Evolutionary conservation across 2,113 vertebrate genomes (phyloP).

Genomic region (Synodontis membranacea): DNA sequence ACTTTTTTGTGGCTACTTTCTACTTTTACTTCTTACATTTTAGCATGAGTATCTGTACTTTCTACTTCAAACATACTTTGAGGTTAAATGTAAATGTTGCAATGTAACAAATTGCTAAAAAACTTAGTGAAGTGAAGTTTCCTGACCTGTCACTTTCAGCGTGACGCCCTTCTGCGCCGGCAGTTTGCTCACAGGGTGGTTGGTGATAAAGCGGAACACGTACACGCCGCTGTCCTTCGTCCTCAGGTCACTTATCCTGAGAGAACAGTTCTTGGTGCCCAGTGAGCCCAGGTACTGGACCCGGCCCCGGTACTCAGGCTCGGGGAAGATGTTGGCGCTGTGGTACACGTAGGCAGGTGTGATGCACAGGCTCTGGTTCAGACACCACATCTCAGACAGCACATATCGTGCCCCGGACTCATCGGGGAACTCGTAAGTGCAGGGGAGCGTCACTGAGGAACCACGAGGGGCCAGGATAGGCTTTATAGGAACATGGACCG

Average conservation of each 20-base stretch:
- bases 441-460: slow-evolving; percentile 65
- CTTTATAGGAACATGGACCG: slow-evolving; percentile 52
- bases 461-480: slow-evolving; percentile 62
- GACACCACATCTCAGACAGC: slow-evolving; percentile 72
- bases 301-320: slow-evolving; percentile 62
- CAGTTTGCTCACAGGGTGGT: slow-evolving; percentile 66
- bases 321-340: slow-evolving; percentile 63
- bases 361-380: slow-evolving; percentile 63
- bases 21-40: no score
- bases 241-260: slow-evolving; percentile 66
- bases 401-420: slow-evolving; percentile 42
- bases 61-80: neutral
- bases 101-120: no score
- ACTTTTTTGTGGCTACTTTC: no score
- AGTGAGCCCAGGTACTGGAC: slow-evolving; percentile 65
- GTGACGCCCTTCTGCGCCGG: slow-evolving; percentile 67
- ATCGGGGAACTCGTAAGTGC: slow-evolving; percentile 71
- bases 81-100: neutral
- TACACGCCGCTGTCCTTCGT: slow-evolving; percentile 68
- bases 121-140: neutral
- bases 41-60: no score
- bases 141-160: slow-evolving; percentile 65
- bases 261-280: slow-evolving; percentile 67
- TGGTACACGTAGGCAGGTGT: slow-evolving; percentile 72
- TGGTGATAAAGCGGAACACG: slow-evolving; percentile 72